phyloP scores from a whole-genome alignment of 2,888 invertebrate species.

The Mythimna vitellina region DNA sequence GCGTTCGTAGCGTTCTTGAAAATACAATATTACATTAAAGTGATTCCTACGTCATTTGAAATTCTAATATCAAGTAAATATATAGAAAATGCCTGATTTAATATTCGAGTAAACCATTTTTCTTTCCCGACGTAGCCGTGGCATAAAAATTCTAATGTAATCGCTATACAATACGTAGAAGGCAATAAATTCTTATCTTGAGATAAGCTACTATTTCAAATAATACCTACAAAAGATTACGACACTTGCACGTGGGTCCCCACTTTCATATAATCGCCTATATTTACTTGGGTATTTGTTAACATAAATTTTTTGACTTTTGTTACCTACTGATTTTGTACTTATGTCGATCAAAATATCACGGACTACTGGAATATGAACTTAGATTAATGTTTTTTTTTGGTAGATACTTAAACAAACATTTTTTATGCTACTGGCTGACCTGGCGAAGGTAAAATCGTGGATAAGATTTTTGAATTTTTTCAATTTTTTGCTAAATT shows the following conservation, averaged over 20 bases:
- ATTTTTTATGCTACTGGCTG: neutral
- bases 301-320: neutral
- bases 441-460: no score
- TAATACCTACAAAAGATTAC: slow-evolving; percentile 58
- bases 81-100: slow-evolving; percentile 60
- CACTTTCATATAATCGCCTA: slow-evolving; percentile 31
- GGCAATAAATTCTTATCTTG: slow-evolving; percentile 77
- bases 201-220: slow-evolving; percentile 74
- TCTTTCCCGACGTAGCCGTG: slow-evolving; percentile 59
- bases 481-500: no score
- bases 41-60: slow-evolving; percentile 56
- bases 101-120: slow-evolving; percentile 63
- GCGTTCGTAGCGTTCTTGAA: slow-evolving; percentile 22
- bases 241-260: slow-evolving; percentile 48
- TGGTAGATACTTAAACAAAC: neutral
- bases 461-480: no score
- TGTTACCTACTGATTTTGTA: neutral
- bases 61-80: slow-evolving; percentile 60
- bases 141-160: slow-evolving; percentile 69
- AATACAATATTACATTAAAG: slow-evolving; percentile 47
- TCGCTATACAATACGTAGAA: slow-evolving; percentile 67
- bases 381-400: neutral
- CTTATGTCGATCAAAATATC: neutral
- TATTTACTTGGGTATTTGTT: slow-evolving; percentile 8
- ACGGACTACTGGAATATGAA: neutral